Base-by-base conservation (phyloP, 2,888 invertebrate genomes). In the Carabus problematicus region DNA sequence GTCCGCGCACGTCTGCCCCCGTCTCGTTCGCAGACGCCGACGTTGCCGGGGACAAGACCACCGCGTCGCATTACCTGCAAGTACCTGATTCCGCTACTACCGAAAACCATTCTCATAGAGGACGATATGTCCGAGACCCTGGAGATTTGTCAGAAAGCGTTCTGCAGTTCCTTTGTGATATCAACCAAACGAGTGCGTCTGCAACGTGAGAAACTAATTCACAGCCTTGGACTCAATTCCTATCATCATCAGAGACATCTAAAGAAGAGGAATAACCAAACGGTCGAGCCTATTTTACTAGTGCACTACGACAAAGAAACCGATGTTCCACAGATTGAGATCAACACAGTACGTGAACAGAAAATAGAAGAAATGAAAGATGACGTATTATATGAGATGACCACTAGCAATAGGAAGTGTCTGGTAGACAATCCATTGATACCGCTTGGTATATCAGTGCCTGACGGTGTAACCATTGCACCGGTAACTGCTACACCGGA, bases 101-200 rank as follows among this genome's bases (percentile, higher is more conserved):
- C 41, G 8, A 3, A 40, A n/a, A 41, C 40, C n/a, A 12, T 54
- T 29, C 40, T 47, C 42, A 61, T 55, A 12, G 64, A 67, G n/a
- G 43, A 52, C n/a, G 64, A 67, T 16, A 42, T 49, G 18, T 39
- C 54, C 45, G 76, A 78, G 49, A 79, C 74, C 67, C 80, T 83
- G 12, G 84, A 84, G 74, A 84, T 85, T 42, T 85, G 85, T 74
- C 84, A 85, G 74, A 85, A 85, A 74, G 85, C 85, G 43, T 85
- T 85, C 75, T 84, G 85, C 74, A 84, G 84, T 76, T 82, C 85
- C 41, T 85, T 84, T 76, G 83, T 84, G 52, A 84, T 85, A 73
- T 85, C 85, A 52, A 85, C 85, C 70, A 85, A 85, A 76, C 76
- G 85, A 68, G 84, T 85, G 12, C 77, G 84, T 63, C 76, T 84